phyloP scores from a whole-genome alignment of 2,797 vertebrate genomes.

The Geotrypetes seraphini region DNA sequence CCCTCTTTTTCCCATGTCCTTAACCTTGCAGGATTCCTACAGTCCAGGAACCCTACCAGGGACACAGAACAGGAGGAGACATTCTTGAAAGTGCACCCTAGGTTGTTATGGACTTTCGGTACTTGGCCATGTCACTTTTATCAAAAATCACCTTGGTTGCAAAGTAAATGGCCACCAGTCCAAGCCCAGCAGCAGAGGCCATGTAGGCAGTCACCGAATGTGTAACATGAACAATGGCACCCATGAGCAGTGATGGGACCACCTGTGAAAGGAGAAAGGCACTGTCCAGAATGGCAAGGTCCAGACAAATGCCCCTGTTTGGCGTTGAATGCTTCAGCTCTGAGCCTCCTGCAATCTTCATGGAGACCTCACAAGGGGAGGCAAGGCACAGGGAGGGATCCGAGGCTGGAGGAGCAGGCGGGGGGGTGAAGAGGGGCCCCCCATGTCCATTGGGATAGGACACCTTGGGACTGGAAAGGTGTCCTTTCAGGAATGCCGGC shows the following conservation, averaged over 20 bases:
- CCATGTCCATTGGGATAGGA: conserved; percentile 43
- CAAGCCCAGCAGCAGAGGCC: conserved; percentile 54
- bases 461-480: too few species aligned
- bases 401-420: too few species aligned
- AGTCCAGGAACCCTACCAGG: too few species aligned
- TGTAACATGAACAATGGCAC: conserved; percentile 67
- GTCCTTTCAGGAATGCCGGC: conserved; percentile 34
- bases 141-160: conserved; percentile 66
- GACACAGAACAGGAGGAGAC: too few species aligned
- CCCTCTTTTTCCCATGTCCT: too few species aligned
- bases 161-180: conserved; percentile 67
- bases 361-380: conserved; percentile 43
- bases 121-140: conserved; percentile 55
- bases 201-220: conserved; percentile 68
- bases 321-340: conserved; percentile 22
- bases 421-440: conserved; percentile 21
- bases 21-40: too few species aligned
- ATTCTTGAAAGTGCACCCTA: too few species aligned
- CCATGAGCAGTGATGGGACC: conserved; percentile 66
- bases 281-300: conserved; percentile 75
- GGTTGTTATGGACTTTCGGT: too few species aligned
- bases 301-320: conserved; percentile 65
- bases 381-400: conserved; percentile 32
- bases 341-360: conserved; percentile 26
- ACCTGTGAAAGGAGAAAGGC: conserved; percentile 77